Evolutionary conservation across 2,113 vertebrate genomes (phyloP).

Genomic region (Pedetes capensis): DNA sequence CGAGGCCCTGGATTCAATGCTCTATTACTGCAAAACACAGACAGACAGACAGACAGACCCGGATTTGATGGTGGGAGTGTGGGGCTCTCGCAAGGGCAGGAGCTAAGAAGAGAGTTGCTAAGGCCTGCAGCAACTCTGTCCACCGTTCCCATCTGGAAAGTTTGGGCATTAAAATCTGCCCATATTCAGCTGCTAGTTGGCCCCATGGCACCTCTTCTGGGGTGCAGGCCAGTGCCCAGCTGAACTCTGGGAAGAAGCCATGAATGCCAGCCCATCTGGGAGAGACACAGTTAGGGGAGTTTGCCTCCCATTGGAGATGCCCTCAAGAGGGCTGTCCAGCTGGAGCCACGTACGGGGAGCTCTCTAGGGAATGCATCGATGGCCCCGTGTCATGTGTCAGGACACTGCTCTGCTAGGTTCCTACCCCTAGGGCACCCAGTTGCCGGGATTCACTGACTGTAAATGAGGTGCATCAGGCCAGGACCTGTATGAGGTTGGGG

Average conservation of each 20-base stretch:
- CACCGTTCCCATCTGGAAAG: background rate
- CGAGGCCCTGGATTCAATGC: no score
- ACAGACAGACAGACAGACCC: no score
- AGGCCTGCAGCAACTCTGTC: background rate
- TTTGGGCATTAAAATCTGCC: background rate
- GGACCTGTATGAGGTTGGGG: background rate
- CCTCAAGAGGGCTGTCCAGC: background rate
- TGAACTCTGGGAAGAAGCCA: background rate
- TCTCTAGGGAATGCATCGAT: background rate
- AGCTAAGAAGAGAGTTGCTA: background rate
- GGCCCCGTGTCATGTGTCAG: background rate
- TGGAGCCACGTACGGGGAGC: background rate
- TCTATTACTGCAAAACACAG: no score
- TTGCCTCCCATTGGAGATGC: background rate
- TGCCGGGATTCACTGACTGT: background rate
- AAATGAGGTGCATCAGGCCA: background rate
- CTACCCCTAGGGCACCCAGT: background rate
- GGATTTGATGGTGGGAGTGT: background rate
- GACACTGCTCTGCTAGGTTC: background rate
- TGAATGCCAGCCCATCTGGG: background rate
- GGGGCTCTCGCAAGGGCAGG: background rate
- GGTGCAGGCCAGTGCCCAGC: background rate
- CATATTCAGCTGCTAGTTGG: background rate
- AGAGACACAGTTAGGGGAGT: background rate
- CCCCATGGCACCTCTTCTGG: background rate